These are phyloP conservation scores for Urocyon cinereoargenteus DNA, from an alignment of 2,797 vertebrate genomes.

Conservation along the genomic window DNA sequence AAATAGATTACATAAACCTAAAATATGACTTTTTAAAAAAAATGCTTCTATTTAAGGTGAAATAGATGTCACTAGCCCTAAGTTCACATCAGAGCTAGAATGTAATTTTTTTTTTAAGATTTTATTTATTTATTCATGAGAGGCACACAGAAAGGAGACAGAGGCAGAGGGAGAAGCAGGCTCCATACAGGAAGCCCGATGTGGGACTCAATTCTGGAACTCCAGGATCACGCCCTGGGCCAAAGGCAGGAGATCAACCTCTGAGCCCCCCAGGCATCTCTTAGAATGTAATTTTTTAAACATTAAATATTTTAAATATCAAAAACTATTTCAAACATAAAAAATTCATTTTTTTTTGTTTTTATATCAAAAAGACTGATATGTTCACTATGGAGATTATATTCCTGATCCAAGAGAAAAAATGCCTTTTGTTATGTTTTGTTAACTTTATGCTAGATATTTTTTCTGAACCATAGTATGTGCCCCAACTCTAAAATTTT, in stretches of 20 bases:
- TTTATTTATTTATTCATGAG: too few species aligned
- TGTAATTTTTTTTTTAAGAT: neutral
- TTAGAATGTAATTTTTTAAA: neutral
- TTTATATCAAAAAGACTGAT: neutral
- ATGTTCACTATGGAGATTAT: neutral
- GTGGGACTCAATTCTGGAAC: too few species aligned
- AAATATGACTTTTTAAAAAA: neutral
- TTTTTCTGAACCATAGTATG: neutral
- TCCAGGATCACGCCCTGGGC: too few species aligned
- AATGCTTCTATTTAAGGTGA: neutral
- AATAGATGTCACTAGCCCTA: neutral
- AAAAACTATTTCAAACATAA: neutral
- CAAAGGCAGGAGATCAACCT: too few species aligned
- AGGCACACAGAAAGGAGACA: too few species aligned
- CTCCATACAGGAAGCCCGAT: too few species aligned
- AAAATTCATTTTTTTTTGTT: neutral
- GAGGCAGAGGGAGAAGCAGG: too few species aligned
- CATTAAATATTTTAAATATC: neutral
- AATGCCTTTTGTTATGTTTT: neutral
- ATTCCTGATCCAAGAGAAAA: neutral
- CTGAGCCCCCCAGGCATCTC: too few species aligned
- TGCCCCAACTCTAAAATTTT: neutral
- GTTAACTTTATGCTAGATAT: neutral
- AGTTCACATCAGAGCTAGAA: neutral
- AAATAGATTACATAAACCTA: neutral